Conservation (phyloP, 2,888 invertebrate genomes). For the Hirtodrosophila confusa region DNA sequence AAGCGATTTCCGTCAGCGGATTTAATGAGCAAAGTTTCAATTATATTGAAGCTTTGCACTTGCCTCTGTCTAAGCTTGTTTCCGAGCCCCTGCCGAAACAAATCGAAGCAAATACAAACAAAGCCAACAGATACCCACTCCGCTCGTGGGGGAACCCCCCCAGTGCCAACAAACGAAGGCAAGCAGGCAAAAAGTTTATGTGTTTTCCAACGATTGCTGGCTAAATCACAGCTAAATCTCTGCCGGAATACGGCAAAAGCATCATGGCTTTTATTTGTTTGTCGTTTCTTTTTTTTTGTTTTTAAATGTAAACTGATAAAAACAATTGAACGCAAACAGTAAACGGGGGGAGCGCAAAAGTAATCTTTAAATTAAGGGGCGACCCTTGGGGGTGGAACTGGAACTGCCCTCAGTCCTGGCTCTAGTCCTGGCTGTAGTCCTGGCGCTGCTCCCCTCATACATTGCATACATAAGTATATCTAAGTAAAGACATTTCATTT, state of each 20-base stretch:
- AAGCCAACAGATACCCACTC: slow-evolving; percentile 1
- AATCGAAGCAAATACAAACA: slow-evolving; percentile 64
- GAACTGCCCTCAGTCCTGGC: neutral
- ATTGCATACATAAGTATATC: slow-evolving; percentile 44
- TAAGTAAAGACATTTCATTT: slow-evolving; percentile 70
- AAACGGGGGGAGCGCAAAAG: slow-evolving; percentile 44
- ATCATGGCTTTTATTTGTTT: slow-evolving; percentile 72
- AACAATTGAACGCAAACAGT: slow-evolving; percentile 79
- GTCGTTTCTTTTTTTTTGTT: slow-evolving; percentile 52
- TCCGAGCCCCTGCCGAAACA: slow-evolving; percentile 55
- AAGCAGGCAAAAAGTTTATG: slow-evolving; percentile 70
- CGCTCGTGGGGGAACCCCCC: slow-evolving; percentile 8
- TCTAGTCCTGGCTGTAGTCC: neutral
- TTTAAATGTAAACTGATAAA: slow-evolving; percentile 81
- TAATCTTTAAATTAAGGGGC: slow-evolving; percentile 75
- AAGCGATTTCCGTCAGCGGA: slow-evolving; percentile 27
- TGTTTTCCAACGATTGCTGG: slow-evolving; percentile 71
- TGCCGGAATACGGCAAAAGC: slow-evolving; percentile 41
- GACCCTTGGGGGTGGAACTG: slow-evolving; percentile 13
- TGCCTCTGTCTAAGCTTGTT: slow-evolving; percentile 31
- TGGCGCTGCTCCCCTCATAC: slow-evolving; percentile 16
- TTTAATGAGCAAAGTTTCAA: slow-evolving; percentile 76
- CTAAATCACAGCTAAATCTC: slow-evolving; percentile 80
- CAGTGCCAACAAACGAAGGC: slow-evolving; percentile 63
- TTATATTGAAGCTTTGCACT: slow-evolving; percentile 66